These are phyloP conservation scores for Drosophila mimica DNA, from an alignment of 2,888 invertebrate genomes.

Conservation along the genomic window DNA sequence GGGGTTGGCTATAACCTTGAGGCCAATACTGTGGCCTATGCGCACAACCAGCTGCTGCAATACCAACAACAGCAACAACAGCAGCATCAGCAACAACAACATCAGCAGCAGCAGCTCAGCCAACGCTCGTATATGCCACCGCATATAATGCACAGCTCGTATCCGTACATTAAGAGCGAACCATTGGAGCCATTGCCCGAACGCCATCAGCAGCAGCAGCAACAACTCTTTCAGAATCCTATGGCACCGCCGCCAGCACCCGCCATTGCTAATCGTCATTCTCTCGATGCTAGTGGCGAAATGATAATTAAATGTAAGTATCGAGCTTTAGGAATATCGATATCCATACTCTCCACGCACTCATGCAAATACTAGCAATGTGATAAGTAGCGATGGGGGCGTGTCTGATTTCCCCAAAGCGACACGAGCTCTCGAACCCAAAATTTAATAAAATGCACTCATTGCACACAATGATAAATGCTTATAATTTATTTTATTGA, in stretches of 20 bases:
- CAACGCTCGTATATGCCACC: constrained; percentile 68
- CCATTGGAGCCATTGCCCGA: constrained; percentile 67
- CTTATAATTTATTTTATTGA: background rate
- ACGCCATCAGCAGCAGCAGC: constrained; percentile 43
- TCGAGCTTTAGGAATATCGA: constrained; percentile 51
- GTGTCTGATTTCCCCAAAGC: background rate
- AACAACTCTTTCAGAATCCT: constrained; percentile 59
- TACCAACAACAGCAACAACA: constrained; percentile 72
- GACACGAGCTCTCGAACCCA: background rate
- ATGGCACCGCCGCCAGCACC: constrained; percentile 74
- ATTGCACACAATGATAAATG: background rate
- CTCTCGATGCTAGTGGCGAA: constrained; percentile 57
- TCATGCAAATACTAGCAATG: constrained; percentile 21
- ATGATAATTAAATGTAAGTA: constrained; percentile 76
- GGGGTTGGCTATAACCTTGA: constrained; percentile 76
- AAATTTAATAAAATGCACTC: background rate
- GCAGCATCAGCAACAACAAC: constrained; percentile 46
- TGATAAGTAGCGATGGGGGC: constrained; percentile 29
- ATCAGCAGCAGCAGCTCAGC: constrained; percentile 63
- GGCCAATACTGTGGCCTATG: constrained; percentile 72
- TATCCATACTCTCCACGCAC: constrained; percentile 24
- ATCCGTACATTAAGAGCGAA: constrained; percentile 79
- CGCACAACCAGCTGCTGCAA: constrained; percentile 77
- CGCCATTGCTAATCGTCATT: constrained; percentile 37
- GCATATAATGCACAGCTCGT: constrained; percentile 61